These are phyloP conservation scores for Pangasius djambal DNA, from an alignment of 2,797 vertebrate species.

Conservation along the genomic window DNA sequence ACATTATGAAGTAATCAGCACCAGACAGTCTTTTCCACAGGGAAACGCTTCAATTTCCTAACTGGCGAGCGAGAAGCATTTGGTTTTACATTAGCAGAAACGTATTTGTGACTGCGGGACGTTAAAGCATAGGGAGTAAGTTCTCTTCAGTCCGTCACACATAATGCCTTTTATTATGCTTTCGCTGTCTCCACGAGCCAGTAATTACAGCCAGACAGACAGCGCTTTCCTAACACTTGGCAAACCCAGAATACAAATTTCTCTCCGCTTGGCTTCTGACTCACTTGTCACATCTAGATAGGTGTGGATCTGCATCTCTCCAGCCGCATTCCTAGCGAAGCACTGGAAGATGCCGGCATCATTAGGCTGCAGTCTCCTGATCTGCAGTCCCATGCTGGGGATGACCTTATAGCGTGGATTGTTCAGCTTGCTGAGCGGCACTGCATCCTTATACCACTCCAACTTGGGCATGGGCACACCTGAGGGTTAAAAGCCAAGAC, in stretches of 20 bases:
- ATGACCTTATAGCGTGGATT: slow-evolving; percentile 86
- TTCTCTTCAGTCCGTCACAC: slow-evolving; percentile 40
- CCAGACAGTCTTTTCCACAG: slow-evolving; percentile 51
- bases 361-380: slow-evolving; percentile 80
- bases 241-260: slow-evolving; percentile 22
- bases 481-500: slow-evolving; percentile 58
- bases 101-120: slow-evolving; percentile 27
- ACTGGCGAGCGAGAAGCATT: slow-evolving; percentile 19
- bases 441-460: slow-evolving; percentile 89
- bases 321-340: slow-evolving; percentile 84
- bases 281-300: slow-evolving; percentile 91
- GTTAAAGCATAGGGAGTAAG: slow-evolving; percentile 16
- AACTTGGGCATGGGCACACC: slow-evolving; percentile 84
- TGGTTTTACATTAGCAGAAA: slow-evolving; percentile 44
- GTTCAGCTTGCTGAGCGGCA: slow-evolving; percentile 80
- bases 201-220: slow-evolving; percentile 37
- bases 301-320: slow-evolving; percentile 83
- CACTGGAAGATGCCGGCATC: slow-evolving; percentile 95
- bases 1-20: slow-evolving; percentile 58
- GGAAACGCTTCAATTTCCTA: slow-evolving; percentile 41
- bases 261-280: slow-evolving; percentile 61
- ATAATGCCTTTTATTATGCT: slow-evolving; percentile 41
- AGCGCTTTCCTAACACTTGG: not conserved
- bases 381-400: slow-evolving; percentile 77
- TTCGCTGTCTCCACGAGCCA: slow-evolving; percentile 40